Percentiles rank a stretch among this genome's conserved stretches.
phyloP scores from a whole-genome alignment of 2,113 vertebrate species.

The Vulpes vulpes region DNA sequence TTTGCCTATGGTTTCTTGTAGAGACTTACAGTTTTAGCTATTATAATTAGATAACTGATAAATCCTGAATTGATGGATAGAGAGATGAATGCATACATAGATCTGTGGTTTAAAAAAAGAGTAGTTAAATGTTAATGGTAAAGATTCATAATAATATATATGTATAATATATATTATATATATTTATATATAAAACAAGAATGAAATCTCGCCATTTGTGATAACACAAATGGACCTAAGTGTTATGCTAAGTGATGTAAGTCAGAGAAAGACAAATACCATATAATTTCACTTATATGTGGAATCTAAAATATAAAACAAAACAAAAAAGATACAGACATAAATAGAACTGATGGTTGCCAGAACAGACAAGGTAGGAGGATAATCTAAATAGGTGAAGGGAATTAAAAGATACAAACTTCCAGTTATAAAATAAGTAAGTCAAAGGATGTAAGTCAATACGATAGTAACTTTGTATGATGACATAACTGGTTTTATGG shows the following conservation, averaged over 20 bases:
- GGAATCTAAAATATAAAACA: background rate
- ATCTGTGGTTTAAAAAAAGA: background rate
- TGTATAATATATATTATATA: background rate
- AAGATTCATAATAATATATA: background rate
- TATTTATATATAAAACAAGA: background rate
- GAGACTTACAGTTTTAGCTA: too few species aligned
- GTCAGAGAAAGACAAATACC: background rate
- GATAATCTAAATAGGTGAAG: background rate
- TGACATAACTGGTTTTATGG: background rate
- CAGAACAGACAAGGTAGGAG: background rate
- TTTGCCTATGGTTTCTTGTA: too few species aligned
- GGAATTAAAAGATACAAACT: background rate
- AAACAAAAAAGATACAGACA: background rate
- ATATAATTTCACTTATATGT: background rate
- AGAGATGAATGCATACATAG: background rate
- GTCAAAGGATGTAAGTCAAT: background rate
- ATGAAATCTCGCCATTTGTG: background rate
- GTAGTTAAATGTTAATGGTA: background rate
- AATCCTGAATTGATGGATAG: background rate
- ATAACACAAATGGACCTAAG: background rate
- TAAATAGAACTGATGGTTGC: background rate
- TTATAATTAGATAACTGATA: too few species aligned
- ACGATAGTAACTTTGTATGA: background rate
- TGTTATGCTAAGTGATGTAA: too few species aligned
- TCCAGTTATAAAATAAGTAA: background rate